Evolutionary conservation across 2,113 vertebrate species (phyloP), one percentile per base, ranked within the genome.

Genomic region (Prolemur simus): DNA sequence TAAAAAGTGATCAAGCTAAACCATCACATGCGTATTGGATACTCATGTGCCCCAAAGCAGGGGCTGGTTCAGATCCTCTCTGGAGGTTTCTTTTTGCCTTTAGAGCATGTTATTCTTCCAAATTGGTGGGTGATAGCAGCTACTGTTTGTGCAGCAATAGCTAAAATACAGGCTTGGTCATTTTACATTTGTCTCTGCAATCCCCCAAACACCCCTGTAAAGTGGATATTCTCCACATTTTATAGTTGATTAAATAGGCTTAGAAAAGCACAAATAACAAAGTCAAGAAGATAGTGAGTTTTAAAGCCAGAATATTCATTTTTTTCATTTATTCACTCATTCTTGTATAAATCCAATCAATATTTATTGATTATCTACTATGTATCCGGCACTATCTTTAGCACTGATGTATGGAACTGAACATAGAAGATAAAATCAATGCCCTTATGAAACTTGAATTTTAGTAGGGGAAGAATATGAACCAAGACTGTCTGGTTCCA

Each of bases 51-150:
- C 58, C 49, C 47, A 91, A 95, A 45, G 25, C 18, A 89, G 69
- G 52, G 17, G 17, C 25, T 95, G 21, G 1, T 10, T 77, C 34
- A 68, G 23, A 83, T 76, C 23, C 49, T 83, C 17, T 89, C 64
- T 95, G 21, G 47, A 93, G 32, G 3, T 93, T 71, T 81, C 52
- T 56, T 95, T 96, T 90, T 87, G 37, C 42, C n/a, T 93, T 94
- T 45, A 86, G 58, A 64, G 5, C 84, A 20, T 88, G 21, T 45
- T 6, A 68, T 64, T 88, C 69, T 94, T 95, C 47, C 60, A 87
- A 85, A 68, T 96, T 87, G 95, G 20, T 85, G 52, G 87, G 74
- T 71, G 37, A n/a, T 76, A 89, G 8, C 21, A 74, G 49, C 5
- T 76, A 80, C 25, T 52, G 68, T 84, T 90, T 84, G 56, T 91